Evolutionary conservation across 2,888 invertebrate genomes (phyloP).

Genomic region (Ophioninae sp.): DNA sequence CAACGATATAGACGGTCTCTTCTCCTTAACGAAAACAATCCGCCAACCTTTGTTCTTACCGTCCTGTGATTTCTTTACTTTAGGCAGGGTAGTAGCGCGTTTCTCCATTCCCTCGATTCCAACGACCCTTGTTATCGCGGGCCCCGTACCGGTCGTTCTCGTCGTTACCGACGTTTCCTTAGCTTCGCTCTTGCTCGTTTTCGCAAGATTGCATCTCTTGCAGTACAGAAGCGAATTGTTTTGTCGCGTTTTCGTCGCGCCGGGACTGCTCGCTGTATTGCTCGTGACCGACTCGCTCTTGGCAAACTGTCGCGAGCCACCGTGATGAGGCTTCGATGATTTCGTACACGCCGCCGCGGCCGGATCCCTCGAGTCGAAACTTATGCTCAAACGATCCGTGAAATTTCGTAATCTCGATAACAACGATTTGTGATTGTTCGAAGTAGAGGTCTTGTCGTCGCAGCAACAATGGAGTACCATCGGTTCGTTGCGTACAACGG

Average conservation of each 20-base stretch:
- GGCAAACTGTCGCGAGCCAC: conserved; percentile 67
- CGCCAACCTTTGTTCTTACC: conserved; percentile 77
- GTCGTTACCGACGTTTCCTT: conserved; percentile 61
- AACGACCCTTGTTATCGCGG: conserved; percentile 57
- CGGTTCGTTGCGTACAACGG: conserved; percentile 49
- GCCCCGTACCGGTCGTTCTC: conserved; percentile 24
- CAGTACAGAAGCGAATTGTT: conserved; percentile 68
- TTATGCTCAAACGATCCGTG: conserved; percentile 82
- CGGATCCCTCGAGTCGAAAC: conserved; percentile 81
- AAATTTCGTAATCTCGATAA: conserved; percentile 82
- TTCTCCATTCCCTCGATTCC: conserved; percentile 72
- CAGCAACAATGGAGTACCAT: conserved; percentile 71
- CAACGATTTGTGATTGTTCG: conserved; percentile 81
- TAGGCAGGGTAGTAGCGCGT: conserved; percentile 79
- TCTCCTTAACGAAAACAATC: conserved; percentile 78
- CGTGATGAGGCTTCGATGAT: conserved; percentile 66
- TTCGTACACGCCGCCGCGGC: conserved; percentile 69
- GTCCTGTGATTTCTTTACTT: conserved; percentile 76
- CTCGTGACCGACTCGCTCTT: conserved; percentile 75
- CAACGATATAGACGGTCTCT: conserved; percentile 77
- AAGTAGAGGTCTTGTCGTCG: conserved; percentile 73
- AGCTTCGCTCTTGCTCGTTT: conserved; percentile 65
- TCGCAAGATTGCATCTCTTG: conserved; percentile 75
- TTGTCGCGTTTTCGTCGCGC: conserved; percentile 58
- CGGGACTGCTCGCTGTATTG: conserved; percentile 46